These are phyloP conservation scores for Acrocera orbiculus DNA, from an alignment of 2,888 invertebrate genomes.

Conservation along the genomic window DNA sequence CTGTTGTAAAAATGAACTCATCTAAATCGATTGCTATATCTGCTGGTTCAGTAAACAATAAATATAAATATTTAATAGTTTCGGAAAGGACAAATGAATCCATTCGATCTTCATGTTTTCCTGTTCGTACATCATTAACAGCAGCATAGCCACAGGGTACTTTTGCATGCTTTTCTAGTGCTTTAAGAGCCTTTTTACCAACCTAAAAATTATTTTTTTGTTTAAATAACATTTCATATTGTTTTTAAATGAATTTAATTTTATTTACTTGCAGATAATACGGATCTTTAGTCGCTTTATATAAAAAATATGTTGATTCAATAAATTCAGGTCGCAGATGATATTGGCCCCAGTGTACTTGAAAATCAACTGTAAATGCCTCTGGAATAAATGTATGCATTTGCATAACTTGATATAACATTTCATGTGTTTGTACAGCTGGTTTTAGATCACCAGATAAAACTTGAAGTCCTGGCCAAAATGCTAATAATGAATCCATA, in stretches of 20 bases:
- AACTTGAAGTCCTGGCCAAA: constrained; percentile 96
- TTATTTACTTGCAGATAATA: constrained; percentile 90
- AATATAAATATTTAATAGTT: constrained; percentile 91
- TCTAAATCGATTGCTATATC: constrained; percentile 69
- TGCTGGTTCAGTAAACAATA: constrained; percentile 76
- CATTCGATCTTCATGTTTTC: constrained; percentile 88
- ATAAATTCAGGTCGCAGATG: constrained; percentile 93
- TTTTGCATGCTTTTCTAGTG: constrained; percentile 74
- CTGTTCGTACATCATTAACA: constrained; percentile 85
- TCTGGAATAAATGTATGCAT: constrained; percentile 96
- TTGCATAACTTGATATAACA: constrained; percentile 96
- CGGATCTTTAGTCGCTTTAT: constrained; percentile 86
- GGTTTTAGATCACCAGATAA: constrained; percentile 79
- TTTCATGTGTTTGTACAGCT: constrained; percentile 97
- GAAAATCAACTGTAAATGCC: constrained; percentile 95
- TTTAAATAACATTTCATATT: not conserved
- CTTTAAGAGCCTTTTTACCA: constrained; percentile 72
- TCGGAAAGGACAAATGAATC: constrained; percentile 96
- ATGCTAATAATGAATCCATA: constrained; percentile 93
- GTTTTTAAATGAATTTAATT: constrained; percentile 9
- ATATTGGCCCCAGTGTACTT: constrained; percentile 98
- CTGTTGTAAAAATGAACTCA: constrained; percentile 79
- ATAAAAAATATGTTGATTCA: constrained; percentile 94
- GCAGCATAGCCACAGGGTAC: constrained; percentile 97
- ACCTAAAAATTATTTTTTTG: constrained; percentile 25